Conservation (phyloP, 2,888 invertebrate species). For the Himalopsyche anomala region DNA sequence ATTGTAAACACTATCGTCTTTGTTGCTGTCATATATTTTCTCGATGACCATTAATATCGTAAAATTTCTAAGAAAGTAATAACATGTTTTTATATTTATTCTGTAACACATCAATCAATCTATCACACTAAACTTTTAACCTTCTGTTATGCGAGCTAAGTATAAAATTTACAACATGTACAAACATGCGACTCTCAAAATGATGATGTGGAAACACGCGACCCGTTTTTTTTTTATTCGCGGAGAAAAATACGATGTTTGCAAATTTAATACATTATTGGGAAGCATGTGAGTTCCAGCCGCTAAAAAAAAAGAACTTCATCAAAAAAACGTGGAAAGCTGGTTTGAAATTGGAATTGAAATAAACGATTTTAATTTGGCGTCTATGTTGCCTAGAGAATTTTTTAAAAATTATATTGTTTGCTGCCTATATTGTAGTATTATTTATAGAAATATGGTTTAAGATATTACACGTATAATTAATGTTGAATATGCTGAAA, state of each 20-base stretch:
- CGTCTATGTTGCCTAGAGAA: no score
- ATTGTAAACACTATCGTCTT: no score
- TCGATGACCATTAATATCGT: background rate
- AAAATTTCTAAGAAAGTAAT: background rate
- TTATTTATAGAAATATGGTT: no score
- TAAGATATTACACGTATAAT: no score
- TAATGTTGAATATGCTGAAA: no score
- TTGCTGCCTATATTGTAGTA: no score
- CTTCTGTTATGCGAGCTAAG: background rate
- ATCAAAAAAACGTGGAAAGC: background rate
- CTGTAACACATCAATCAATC: slow-evolving; percentile 11
- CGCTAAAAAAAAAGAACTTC: slow-evolving; percentile 10
- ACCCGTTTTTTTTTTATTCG: background rate
- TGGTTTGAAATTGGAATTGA: background rate
- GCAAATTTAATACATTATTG: background rate
- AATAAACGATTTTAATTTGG: no score
- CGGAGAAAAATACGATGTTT: slow-evolving; percentile 19
- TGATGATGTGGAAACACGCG: slow-evolving; percentile 19
- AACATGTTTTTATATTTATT: background rate
- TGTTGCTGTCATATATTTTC: background rate
- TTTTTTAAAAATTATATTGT: no score
- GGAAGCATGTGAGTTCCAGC: background rate
- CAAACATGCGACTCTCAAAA: slow-evolving; percentile 27
- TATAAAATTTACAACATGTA: background rate
- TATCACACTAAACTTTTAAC: slow-evolving; percentile 11